These are phyloP conservation scores for Centropus bengalensis DNA, from an alignment of 2,113 vertebrate species.

Conservation along the genomic window DNA sequence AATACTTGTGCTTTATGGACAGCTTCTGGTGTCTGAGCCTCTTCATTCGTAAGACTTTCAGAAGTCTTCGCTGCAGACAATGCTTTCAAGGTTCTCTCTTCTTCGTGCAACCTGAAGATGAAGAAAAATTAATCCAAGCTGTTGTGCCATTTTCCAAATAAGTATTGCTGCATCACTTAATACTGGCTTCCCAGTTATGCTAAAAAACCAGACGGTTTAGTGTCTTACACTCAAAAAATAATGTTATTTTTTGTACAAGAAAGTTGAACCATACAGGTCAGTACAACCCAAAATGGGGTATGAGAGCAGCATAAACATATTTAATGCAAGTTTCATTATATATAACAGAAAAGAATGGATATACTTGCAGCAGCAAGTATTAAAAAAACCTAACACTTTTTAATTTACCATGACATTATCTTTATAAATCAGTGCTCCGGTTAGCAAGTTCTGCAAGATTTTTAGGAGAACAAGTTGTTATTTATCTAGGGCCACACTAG, in stretches of 20 bases:
- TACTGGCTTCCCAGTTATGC: background rate
- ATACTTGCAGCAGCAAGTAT: background rate
- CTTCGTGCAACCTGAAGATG: constrained; percentile 89
- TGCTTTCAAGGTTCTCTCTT: constrained; percentile 88
- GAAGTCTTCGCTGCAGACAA: constrained; percentile 65
- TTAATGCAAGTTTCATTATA: background rate
- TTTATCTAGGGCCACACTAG: background rate
- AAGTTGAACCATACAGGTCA: background rate
- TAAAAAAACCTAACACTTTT: background rate
- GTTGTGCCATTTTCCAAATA: background rate
- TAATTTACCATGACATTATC: background rate
- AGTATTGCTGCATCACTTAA: background rate
- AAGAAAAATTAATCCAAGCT: background rate
- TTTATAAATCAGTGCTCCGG: background rate
- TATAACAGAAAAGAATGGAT: background rate
- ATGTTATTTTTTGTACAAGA: background rate
- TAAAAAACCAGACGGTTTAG: background rate
- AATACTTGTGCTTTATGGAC: constrained; percentile 45
- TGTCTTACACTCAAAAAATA: background rate
- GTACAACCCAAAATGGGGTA: background rate
- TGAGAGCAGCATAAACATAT: background rate
- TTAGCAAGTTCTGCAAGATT: background rate
- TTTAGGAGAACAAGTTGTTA: background rate
- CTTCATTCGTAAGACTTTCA: constrained; percentile 43
- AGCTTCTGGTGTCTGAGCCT: constrained; percentile 52